phyloP scores from a whole-genome alignment of 2,888 invertebrate genomes.

The Augochlorella aurata region DNA sequence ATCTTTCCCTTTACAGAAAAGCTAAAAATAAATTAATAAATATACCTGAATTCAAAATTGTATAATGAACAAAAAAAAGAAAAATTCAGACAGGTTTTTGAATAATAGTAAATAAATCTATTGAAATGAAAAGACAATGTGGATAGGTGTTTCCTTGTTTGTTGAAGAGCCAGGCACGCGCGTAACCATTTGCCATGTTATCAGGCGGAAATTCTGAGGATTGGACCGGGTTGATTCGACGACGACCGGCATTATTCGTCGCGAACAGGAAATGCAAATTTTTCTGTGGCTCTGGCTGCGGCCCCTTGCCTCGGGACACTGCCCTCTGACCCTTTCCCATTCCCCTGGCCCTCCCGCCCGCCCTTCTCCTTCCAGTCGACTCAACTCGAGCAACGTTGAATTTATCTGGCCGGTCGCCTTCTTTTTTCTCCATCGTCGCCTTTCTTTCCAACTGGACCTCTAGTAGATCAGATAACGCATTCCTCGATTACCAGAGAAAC shows the following conservation, averaged over 20 bases:
- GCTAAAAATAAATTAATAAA: background rate
- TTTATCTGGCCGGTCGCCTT: constrained; percentile 20
- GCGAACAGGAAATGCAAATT: constrained; percentile 77
- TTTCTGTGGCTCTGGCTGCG: constrained; percentile 60
- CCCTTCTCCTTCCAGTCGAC: background rate
- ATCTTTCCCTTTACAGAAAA: background rate
- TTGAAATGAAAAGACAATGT: background rate
- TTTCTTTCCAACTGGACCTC: constrained; percentile 4
- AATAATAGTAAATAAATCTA: too few relatives aligned
- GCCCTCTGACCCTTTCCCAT: constrained; percentile 71
- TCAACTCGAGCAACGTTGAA: background rate
- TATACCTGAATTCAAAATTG: background rate
- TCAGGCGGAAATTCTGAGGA: constrained; percentile 24
- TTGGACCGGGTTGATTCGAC: constrained; percentile 36
- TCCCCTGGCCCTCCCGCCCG: constrained; percentile 23
- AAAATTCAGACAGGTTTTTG: too few relatives aligned
- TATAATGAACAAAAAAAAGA: background rate
- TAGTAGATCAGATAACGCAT: background rate
- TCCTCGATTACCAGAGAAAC: background rate
- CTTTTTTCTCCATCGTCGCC: background rate
- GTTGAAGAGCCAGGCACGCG: background rate
- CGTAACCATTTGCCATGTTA: background rate
- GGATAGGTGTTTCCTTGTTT: background rate
- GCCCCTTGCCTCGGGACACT: constrained; percentile 65
- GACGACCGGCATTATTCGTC: constrained; percentile 70